Base-by-base conservation (phyloP, 2,113 vertebrate species). In the Clupea harengus region DNA sequence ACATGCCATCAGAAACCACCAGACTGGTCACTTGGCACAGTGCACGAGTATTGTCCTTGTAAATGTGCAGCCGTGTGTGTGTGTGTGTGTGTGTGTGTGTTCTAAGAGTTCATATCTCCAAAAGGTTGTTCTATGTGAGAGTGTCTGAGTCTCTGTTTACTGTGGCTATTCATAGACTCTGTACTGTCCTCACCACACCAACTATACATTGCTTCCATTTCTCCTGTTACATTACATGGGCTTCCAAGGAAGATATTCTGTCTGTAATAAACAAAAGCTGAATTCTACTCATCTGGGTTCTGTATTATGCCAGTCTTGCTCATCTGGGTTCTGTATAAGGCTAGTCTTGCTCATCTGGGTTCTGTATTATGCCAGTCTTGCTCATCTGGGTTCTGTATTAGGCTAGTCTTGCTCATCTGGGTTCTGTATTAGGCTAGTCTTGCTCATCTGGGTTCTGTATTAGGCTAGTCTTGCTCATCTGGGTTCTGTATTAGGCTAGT, bases 1-100 rank as follows among this genome's bases (percentile, higher is more conserved):
- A 39, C 67, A 75, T 75, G 67, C 39, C 39, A 75, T 75, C 67
- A 75, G 67, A 75, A 39, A 75, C 28, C 67, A 75, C 28, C 67
- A 75, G 67, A 75, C 11, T 5, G 67, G 67, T 15, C 28, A 39
- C 10, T 75, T 75, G 67, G 67, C 67, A 75, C 28, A n/a, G 22
- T 13, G 67, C 10, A 28, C 32, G 28, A 72, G 11, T 32, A 28
- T 28, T 72, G 67, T 28, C 67, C 67, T 72, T 72, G 25, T 72
- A 28, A 32, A 72, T 72, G 67, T 72, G 60, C 22, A 25, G 22
- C 60, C 20, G 20, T 64, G 67, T 32, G 25, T 72, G 67, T 72
- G 25, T 72, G 64, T 3, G 64, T 60, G 22, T 60, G 22, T 22
- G 54, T 72, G 64, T 28, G 64, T 72, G 8, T 75, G 13, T 32